Percentiles rank a stretch among this genome's conserved stretches.
Evolutionary conservation across 2,797 vertebrate genomes (phyloP).

Genomic region (Lithobates sylvaticus): DNA sequence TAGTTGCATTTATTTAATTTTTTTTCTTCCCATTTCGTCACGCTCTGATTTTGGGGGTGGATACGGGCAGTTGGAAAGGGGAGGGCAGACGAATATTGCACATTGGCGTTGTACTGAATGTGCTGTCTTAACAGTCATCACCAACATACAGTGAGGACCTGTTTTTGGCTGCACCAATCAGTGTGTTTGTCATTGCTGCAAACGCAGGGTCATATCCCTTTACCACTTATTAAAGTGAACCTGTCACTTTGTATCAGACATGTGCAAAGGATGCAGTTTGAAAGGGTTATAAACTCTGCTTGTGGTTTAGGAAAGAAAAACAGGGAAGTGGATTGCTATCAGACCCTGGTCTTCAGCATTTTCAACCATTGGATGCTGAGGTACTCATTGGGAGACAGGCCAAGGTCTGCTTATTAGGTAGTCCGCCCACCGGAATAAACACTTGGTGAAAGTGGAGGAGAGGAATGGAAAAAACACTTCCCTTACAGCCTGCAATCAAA

Average conservation of each 20-base stretch:
- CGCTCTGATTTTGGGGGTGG: constrained; percentile 75
- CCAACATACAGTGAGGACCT: not conserved
- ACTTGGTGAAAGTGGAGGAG: no score
- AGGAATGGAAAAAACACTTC: no score
- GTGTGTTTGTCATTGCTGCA: no score
- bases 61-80: not conserved
- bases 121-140: not conserved
- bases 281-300: no score
- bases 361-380: not conserved
- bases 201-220: no score
- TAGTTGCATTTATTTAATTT: constrained; percentile 74
- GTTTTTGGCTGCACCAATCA: not conserved
- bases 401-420: no score
- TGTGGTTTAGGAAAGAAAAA: no score
- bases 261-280: not conserved
- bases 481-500: no score
- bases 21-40: constrained; percentile 64
- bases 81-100: not conserved
- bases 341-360: not conserved
- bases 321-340: not conserved
- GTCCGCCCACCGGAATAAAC: no score
- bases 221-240: no score
- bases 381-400: no score
- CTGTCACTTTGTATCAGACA: not conserved
- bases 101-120: no score